Percentiles rank a stretch among this genome's conserved stretches.
These are phyloP conservation scores for Dendroctonus ponderosae DNA, from an alignment of 1,140 invertebrate genomes.

Conservation along the genomic window DNA sequence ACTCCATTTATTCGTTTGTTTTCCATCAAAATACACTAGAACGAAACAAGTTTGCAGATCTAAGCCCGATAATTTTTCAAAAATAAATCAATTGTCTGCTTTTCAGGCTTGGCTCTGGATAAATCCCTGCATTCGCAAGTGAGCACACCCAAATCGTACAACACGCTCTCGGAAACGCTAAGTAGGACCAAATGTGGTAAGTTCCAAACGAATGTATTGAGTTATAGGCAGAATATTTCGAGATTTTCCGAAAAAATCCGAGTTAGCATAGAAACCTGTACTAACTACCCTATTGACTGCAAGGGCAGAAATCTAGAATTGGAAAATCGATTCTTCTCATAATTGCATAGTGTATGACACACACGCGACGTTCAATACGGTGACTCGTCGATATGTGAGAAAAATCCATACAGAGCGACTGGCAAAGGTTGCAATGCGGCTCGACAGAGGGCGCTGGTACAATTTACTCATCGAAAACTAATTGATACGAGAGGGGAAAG, in stretches of 20 bases:
- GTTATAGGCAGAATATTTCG: background rate
- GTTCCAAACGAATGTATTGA: constrained; percentile 17
- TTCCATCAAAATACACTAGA: background rate
- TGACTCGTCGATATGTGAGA: too few species aligned
- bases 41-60: background rate
- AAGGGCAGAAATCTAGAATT: too few species aligned
- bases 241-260: background rate
- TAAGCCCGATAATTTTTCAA: background rate
- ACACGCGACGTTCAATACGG: too few species aligned
- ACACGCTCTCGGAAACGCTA: constrained; percentile 43
- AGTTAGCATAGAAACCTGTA: background rate
- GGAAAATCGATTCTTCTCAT: too few species aligned
- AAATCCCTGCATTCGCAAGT: constrained; percentile 43
- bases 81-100: background rate
- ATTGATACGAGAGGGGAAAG: too few species aligned
- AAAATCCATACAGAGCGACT: too few species aligned
- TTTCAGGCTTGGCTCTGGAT: constrained; percentile 43
- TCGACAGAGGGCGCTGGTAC: too few species aligned
- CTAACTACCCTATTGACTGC: background rate
- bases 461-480: too few species aligned
- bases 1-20: background rate
- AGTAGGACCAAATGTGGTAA: constrained; percentile 47
- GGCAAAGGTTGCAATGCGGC: too few species aligned
- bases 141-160: constrained; percentile 44
- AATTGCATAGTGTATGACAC: too few species aligned